Evolutionary conservation across 92 coral and sea anemone species (phyloP).

Genomic region (Parazoanthus swiftii): DNA sequence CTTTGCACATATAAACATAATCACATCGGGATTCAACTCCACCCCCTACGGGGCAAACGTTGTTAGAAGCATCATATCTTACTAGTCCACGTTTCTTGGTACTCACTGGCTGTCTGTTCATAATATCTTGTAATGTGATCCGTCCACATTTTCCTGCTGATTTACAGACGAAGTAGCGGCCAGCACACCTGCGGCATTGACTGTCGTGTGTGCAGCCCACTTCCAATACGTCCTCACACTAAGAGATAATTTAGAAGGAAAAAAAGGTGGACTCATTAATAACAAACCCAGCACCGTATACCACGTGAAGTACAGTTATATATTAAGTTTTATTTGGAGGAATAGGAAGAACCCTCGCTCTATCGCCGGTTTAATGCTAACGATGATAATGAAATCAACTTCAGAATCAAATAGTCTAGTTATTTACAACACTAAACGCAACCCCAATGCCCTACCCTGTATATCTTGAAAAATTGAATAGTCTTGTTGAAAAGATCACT

Average conservation of each 20-base stretch:
- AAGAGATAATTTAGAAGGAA: not conserved
- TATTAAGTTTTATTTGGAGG: too few relatives aligned
- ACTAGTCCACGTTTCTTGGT: too few relatives aligned
- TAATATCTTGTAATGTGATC: slow-evolving; percentile 10
- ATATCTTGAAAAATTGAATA: not conserved
- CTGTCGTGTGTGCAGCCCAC: not conserved
- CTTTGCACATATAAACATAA: too few relatives aligned
- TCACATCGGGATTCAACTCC: too few relatives aligned
- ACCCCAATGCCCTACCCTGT: not conserved
- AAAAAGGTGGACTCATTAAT: not conserved
- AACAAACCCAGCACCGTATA: not conserved
- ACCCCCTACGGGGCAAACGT: too few relatives aligned
- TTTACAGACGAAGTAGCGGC: slow-evolving; percentile 18
- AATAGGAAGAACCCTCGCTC: too few relatives aligned
- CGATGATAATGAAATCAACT: too few relatives aligned
- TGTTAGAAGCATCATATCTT: too few relatives aligned
- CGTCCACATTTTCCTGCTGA: not conserved
- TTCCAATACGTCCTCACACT: not conserved
- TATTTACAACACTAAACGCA: too few relatives aligned
- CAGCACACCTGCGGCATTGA: slow-evolving; percentile 1
- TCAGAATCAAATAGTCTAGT: too few relatives aligned
- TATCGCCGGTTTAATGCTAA: too few relatives aligned
- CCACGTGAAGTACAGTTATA: not conserved
- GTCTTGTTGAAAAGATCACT: not conserved
- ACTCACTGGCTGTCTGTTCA: slow-evolving; percentile 32